A percentile compares a stretch with the other conserved stretches of the same genome.
Evolutionary conservation across 2,113 vertebrate genomes (phyloP).

Genomic region (Madoqua kirkii): DNA sequence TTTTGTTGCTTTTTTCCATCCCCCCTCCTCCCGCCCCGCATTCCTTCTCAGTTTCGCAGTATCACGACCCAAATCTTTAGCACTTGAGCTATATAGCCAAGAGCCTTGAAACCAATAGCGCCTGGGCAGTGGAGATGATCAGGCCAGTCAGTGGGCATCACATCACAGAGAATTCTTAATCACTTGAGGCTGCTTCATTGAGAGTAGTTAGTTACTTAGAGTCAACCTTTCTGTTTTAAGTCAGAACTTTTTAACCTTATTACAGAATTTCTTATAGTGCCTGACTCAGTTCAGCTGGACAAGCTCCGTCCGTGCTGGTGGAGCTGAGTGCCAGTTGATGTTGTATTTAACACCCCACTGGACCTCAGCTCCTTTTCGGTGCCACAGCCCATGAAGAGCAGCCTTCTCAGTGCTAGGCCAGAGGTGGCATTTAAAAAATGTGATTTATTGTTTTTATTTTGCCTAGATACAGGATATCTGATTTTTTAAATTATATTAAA

Average conservation of each 20-base stretch:
- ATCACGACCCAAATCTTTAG: slow-evolving; percentile 73
- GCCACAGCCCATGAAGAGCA: neutral
- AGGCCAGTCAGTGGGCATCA: neutral
- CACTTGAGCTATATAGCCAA: slow-evolving; percentile 45
- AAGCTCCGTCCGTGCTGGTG: neutral
- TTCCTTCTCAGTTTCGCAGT: slow-evolving; percentile 60
- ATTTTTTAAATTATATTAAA: neutral
- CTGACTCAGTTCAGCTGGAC: neutral
- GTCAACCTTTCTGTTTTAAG: neutral
- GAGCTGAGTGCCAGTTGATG: neutral
- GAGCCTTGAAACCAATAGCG: slow-evolving; percentile 27
- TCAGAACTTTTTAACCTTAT: neutral
- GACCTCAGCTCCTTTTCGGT: neutral
- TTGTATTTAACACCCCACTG: neutral
- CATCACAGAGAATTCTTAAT: slow-evolving; percentile 29
- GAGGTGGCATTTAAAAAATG: too few species aligned
- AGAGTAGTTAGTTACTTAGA: neutral
- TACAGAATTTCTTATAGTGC: neutral
- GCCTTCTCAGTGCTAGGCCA: neutral
- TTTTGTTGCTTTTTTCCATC: neutral
- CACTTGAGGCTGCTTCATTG: neutral
- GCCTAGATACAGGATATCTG: neutral
- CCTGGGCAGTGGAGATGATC: neutral
- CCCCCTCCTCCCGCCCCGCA: rapidly evolving
- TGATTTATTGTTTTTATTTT: too few species aligned